These are phyloP conservation scores for Miltochrista miniata DNA, from an alignment of 2,888 invertebrate species.

Conservation along the genomic window DNA sequence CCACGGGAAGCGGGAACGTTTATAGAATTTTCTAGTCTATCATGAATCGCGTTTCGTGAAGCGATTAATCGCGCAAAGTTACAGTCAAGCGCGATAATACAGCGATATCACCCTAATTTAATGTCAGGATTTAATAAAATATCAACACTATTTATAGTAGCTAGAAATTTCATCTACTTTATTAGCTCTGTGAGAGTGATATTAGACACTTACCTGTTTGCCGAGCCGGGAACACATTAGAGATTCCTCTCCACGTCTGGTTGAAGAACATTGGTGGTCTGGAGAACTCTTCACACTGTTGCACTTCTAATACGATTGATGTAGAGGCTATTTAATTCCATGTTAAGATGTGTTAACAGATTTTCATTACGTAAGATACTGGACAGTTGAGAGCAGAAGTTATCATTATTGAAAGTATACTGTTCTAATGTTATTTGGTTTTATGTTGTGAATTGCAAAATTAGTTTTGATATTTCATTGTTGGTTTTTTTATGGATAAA, in stretches of 20 bases:
- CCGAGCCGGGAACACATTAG: conserved; percentile 29
- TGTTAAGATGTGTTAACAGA: conserved; percentile 33
- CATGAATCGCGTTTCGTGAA: too few species aligned
- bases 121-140: too few species aligned
- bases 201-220: conserved; percentile 52
- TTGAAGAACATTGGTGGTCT: conserved; percentile 37
- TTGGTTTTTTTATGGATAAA: too few species aligned
- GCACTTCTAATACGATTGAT: conserved; percentile 53
- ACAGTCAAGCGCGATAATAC: too few species aligned
- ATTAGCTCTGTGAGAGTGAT: not conserved
- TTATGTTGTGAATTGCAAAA: too few species aligned
- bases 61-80: too few species aligned
- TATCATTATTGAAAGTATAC: not conserved
- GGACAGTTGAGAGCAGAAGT: not conserved
- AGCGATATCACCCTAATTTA: too few species aligned
- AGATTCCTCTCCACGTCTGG: conserved; percentile 62
- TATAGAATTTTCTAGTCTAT: too few species aligned
- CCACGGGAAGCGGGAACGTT: too few species aligned
- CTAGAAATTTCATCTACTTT: not conserved
- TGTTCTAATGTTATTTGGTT: too few species aligned
- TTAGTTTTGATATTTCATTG: too few species aligned
- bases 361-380: conserved; percentile 16
- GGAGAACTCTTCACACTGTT: conserved; percentile 47
- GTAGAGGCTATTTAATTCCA: conserved; percentile 37
- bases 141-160: not conserved